Base-by-base conservation (phyloP, 2,797 vertebrate species). In the Scarus forsteni region DNA sequence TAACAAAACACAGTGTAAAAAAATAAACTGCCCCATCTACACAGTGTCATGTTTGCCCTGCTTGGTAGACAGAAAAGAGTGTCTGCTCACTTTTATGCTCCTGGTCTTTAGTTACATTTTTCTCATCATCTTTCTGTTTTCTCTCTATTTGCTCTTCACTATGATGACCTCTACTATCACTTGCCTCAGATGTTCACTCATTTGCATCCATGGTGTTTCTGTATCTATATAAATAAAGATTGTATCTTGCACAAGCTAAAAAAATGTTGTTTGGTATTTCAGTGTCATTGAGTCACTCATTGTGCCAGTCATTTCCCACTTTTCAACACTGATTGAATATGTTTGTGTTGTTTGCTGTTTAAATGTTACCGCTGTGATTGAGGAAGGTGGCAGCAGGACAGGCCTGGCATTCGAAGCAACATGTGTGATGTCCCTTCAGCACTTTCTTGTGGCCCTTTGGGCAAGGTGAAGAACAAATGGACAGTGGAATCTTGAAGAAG, bases 401-500 rank as follows among this genome's bases (percentile, higher is more conserved):
- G 60, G 88, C 70, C 84, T 84, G 36, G 66, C 96, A 96, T 81
- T 94, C 86, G 0, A 97, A 97, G 84, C 96, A 97, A 83, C 96
- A 97, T 1, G 62, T 40, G 34, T 95, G 92, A 11, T 92, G 85
- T 9, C 94, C 96, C 0, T 71, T 79, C 1, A 87, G 80, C 60
- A 94, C 85, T 65, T 90, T 92, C 81, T 40, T 91, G 57, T 95
- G 63, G 11, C 96, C 96, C 0, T 11, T 38, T 0, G 53, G 82
- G 51, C 96, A 96, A 7, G 88, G 88, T 13, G 90, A 89, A 11
- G 96, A 96, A 61, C 96, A 97, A 70, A 88, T 66, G 6, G 95
- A 95, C 68, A 63, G 48, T 0, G 95, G 94, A 14, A 92, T 88
- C 94, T 95, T 46, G 6, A 71, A 0, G 72, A 67, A 3, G 42